Percentiles rank a stretch among this genome's conserved stretches.
phyloP scores from a whole-genome alignment of 1,140 invertebrate species.

The Chrysoperla carnea region DNA sequence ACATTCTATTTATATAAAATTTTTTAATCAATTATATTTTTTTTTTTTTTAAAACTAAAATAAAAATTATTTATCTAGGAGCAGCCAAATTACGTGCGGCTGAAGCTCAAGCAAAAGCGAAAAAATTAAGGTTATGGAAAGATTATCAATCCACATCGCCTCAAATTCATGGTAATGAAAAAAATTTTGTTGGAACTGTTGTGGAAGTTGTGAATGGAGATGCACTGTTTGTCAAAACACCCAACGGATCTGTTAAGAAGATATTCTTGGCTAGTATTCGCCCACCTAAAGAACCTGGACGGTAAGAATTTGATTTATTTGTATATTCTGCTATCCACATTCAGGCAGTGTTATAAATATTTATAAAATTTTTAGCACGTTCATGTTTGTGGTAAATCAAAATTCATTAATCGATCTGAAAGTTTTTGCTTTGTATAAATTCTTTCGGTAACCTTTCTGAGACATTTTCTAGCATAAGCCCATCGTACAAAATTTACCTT shows the following conservation, averaged over 20 bases:
- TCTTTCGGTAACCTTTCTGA: no score
- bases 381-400: no score
- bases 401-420: no score
- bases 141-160: constrained; percentile 52
- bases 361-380: no score
- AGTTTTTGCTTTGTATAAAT: no score
- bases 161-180: constrained; percentile 55
- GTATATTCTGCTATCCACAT: neutral
- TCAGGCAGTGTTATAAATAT: neutral
- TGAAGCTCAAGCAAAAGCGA: constrained; percentile 77
- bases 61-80: constrained; percentile 24
- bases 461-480: no score
- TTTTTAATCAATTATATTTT: neutral
- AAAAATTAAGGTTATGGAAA: constrained; percentile 74
- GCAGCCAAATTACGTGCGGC: constrained; percentile 68
- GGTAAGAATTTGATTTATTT: constrained; percentile 5
- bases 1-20: neutral
- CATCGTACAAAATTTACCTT: no score
- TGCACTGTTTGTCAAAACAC: constrained; percentile 67
- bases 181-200: constrained; percentile 72
- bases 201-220: constrained; percentile 91
- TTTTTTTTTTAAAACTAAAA: constrained; percentile 5
- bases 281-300: constrained; percentile 57
- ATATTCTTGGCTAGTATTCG: constrained; percentile 91
- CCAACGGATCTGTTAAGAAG: constrained; percentile 69